Percentiles rank a stretch among this genome's conserved stretches.
Conservation (phyloP, 2,113 vertebrate genomes). For the Puntigrus tetrazona region DNA sequence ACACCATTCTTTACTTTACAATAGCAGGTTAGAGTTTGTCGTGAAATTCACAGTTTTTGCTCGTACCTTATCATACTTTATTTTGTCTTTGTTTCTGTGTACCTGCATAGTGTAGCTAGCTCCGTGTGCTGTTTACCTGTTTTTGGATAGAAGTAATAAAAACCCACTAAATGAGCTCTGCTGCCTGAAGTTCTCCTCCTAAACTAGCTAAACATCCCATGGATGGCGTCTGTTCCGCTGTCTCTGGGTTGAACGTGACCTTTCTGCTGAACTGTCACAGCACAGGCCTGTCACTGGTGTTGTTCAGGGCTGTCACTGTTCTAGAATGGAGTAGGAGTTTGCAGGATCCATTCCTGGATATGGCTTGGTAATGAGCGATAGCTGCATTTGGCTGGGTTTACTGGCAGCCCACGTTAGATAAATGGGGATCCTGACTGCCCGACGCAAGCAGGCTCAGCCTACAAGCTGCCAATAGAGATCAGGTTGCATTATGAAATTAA, state of each 20-base stretch:
- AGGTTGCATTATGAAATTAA: conserved; percentile 69
- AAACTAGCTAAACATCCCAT: conserved; percentile 33
- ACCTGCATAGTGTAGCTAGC: background rate
- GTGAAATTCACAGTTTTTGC: background rate
- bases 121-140: background rate
- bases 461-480: conserved; percentile 68
- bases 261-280: conserved; percentile 65
- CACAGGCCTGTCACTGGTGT: conserved; percentile 45
- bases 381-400: conserved; percentile 72
- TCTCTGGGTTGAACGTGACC: conserved; percentile 67
- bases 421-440: conserved; percentile 64
- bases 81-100: background rate
- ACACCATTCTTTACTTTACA: background rate
- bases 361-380: conserved; percentile 75
- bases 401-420: conserved; percentile 70
- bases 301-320: conserved; percentile 60
- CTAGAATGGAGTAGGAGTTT: conserved; percentile 63
- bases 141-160: background rate
- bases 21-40: background rate
- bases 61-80: background rate
- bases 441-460: conserved; percentile 62
- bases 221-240: conserved; percentile 50
- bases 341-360: conserved; percentile 72
- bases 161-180: background rate
- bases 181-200: background rate